These are phyloP conservation scores for Isichthys henryi DNA, from an alignment of 2,113 vertebrate species.

Conservation along the genomic window DNA sequence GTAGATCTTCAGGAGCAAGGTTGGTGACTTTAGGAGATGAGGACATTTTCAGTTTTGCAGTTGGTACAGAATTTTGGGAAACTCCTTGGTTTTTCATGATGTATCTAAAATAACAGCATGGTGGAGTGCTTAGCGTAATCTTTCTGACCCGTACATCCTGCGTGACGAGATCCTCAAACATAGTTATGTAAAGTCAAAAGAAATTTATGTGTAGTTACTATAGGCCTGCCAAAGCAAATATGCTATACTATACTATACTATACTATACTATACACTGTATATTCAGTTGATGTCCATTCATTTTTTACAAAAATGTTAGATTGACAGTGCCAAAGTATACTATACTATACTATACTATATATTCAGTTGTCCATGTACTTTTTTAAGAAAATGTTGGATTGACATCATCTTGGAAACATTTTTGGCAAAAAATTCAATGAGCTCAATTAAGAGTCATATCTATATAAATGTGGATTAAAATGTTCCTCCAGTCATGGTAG, in stretches of 20 bases:
- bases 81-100: background rate
- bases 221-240: background rate
- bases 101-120: no score
- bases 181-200: background rate
- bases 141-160: background rate
- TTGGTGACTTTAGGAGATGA: background rate
- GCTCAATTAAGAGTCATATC: background rate
- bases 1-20: background rate
- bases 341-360: background rate
- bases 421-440: background rate
- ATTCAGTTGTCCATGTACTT: background rate
- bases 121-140: background rate
- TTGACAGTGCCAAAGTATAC: background rate
- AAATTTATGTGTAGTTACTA: background rate
- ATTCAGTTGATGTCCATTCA: no score
- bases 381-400: background rate
- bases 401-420: background rate
- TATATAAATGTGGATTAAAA: background rate
- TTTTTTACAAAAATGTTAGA: no score
- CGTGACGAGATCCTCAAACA: background rate
- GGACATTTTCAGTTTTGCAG: background rate
- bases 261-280: no score
- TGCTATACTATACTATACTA: background rate
- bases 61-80: no score
- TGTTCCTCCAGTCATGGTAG: background rate